phyloP scores from a whole-genome alignment of 2,113 vertebrate species.

The Gallinago undulata region DNA sequence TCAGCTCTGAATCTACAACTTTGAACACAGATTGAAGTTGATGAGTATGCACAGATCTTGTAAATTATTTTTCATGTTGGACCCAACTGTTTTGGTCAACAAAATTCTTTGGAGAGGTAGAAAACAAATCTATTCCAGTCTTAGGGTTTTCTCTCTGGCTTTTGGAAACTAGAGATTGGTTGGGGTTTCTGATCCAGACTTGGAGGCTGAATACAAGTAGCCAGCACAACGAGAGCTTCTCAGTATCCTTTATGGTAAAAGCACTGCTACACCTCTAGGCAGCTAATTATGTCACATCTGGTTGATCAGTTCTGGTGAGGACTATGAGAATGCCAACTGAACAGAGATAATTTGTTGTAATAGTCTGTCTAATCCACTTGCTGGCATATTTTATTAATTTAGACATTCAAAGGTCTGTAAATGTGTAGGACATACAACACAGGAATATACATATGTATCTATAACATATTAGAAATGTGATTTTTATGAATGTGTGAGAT shows the following conservation, averaged over 20 bases:
- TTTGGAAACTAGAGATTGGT: not conserved
- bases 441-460: not conserved
- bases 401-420: not conserved
- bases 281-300: not conserved
- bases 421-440: not conserved
- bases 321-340: slow-evolving; percentile 30
- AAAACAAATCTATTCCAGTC: not conserved
- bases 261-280: not conserved
- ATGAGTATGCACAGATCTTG: not conserved
- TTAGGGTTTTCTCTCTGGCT: not conserved
- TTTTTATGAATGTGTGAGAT: not conserved
- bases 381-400: slow-evolving; percentile 14
- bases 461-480: not conserved
- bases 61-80: not conserved
- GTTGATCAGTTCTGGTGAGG: slow-evolving; percentile 42
- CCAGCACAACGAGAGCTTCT: not conserved
- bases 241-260: not conserved
- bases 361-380: not conserved
- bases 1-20: not conserved
- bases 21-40: not conserved
- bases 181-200: not conserved
- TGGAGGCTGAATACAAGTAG: not conserved
- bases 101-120: not conserved
- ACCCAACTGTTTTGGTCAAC: not conserved
- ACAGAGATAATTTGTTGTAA: slow-evolving; percentile 44